Percentiles rank a stretch among this genome's conserved stretches.
phyloP scores from a whole-genome alignment of 2,113 vertebrate species.

The Pterocles burchelli region DNA sequence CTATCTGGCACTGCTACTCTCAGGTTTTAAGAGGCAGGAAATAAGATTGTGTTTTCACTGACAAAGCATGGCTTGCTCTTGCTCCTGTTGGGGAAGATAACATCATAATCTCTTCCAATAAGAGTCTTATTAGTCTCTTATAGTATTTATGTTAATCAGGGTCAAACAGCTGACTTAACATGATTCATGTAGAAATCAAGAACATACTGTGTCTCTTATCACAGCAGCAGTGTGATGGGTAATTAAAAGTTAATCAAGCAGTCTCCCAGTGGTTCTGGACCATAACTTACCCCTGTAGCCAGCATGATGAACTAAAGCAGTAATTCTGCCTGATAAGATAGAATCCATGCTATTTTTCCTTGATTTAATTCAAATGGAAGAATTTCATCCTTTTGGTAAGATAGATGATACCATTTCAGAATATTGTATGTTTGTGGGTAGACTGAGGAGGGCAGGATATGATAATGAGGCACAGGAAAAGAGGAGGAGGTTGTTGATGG shows the following conservation, averaged over 20 bases:
- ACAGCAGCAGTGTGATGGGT: not conserved
- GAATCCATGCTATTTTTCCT: not conserved
- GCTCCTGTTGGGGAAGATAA: not conserved
- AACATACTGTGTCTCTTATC: not conserved
- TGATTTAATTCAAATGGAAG: not conserved
- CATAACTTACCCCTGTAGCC: not conserved
- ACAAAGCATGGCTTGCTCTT: not conserved
- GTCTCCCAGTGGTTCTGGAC: not conserved
- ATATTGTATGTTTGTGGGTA: not conserved
- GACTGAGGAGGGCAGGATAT: not conserved
- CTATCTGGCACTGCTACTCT: not conserved
- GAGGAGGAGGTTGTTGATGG: not conserved
- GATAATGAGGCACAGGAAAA: not conserved
- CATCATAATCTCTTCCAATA: not conserved
- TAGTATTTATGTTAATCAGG: not conserved
- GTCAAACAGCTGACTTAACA: not conserved
- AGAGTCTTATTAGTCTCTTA: not conserved
- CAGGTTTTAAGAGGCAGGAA: not conserved
- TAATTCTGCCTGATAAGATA: not conserved
- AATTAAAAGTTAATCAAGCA: slow-evolving; percentile 26
- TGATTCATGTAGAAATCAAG: slow-evolving; percentile 1
- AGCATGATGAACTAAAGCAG: slow-evolving; percentile 11
- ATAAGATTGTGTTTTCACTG: not conserved
- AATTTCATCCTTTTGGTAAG: not conserved
- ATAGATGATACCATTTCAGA: not conserved